A percentile compares a stretch with the other conserved stretches of the same genome.
These are phyloP conservation scores for Camponotus fellah DNA, from an alignment of 2,888 invertebrate genomes.

Conservation along the genomic window DNA sequence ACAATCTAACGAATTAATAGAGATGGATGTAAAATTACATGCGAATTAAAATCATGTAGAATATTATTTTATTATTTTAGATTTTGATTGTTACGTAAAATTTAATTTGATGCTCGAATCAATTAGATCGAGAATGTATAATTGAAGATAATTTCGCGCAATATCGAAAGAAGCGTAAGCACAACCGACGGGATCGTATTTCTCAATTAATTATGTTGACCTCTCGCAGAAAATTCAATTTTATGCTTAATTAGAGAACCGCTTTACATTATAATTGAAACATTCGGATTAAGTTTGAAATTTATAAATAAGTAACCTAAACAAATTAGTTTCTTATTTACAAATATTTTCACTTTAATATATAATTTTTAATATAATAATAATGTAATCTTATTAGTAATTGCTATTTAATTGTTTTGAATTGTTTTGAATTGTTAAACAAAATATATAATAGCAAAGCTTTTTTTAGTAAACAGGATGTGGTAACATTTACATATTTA, in stretches of 20 bases:
- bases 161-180: background rate
- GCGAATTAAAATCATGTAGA: background rate
- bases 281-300: background rate
- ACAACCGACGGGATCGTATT: slow-evolving; percentile 16
- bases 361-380: background rate
- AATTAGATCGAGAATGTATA: slow-evolving; percentile 12
- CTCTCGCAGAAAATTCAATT: slow-evolving; percentile 6
- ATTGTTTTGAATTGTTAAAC: background rate
- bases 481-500: background rate
- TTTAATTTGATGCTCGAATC: slow-evolving; percentile 6
- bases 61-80: background rate
- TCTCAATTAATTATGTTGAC: slow-evolving; percentile 24
- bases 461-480: background rate
- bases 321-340: slow-evolving; percentile 8
- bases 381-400: background rate
- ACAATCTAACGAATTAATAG: background rate
- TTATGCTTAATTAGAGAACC: slow-evolving; percentile 14
- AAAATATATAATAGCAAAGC: background rate
- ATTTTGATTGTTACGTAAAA: background rate
- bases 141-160: background rate
- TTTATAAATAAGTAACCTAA: background rate
- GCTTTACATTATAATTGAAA: background rate
- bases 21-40: too few relatives aligned
- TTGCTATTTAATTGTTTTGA: background rate
- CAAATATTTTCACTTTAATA: background rate